phyloP scores from a whole-genome alignment of 2,113 vertebrate species.

The Cyprinodon variegatus region DNA sequence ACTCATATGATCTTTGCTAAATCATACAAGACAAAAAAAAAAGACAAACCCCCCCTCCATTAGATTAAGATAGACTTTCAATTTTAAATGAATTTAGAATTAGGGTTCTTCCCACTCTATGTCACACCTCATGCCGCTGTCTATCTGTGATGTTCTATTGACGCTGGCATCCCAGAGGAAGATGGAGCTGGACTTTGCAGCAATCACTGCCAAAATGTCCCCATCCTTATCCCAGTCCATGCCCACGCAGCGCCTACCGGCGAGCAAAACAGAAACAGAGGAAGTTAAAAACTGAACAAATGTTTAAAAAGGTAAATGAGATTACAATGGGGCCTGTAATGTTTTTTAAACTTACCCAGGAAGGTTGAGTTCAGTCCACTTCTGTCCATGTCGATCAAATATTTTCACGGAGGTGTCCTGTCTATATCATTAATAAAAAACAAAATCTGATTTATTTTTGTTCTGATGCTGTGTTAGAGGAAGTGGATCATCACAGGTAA shows the following conservation, averaged over 20 bases:
- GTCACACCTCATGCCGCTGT: conserved; percentile 91
- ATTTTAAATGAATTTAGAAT: not conserved
- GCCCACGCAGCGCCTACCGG: conserved; percentile 84
- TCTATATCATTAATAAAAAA: conserved; percentile 69
- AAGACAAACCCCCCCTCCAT: not conserved
- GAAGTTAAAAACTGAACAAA: not conserved
- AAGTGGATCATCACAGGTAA: not conserved
- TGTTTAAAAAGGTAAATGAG: not conserved
- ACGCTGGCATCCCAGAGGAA: conserved; percentile 95
- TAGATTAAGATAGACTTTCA: too few species aligned
- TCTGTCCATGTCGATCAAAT: conserved; percentile 97
- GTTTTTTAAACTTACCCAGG: conserved; percentile 83
- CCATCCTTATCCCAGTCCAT: conserved; percentile 99
- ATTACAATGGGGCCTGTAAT: not conserved
- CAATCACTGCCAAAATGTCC: conserved; percentile 91
- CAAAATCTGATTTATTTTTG: not conserved
- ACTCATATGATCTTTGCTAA: conserved; percentile 89
- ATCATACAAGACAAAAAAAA: conserved; percentile 16
- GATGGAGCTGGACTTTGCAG: conserved; percentile 90
- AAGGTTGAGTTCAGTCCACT: conserved; percentile 90
- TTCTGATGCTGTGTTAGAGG: not conserved
- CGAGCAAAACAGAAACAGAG: not conserved
- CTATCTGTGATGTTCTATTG: conserved; percentile 90
- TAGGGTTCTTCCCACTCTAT: not conserved
- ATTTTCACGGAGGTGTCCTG: conserved; percentile 91